Conservation (phyloP, 2,888 invertebrate genomes). For the Aphidius colemani region DNA sequence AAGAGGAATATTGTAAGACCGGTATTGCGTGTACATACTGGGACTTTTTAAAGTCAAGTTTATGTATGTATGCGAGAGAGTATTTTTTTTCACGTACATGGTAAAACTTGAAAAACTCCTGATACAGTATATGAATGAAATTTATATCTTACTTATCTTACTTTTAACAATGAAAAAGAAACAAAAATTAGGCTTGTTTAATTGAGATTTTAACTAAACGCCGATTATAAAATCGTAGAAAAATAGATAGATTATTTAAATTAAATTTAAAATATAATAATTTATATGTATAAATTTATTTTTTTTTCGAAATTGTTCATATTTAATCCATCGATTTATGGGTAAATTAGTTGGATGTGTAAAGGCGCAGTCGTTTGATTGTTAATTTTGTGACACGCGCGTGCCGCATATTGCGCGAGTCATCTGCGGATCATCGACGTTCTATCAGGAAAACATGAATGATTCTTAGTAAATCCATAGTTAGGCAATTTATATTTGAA, state of each 20-base stretch:
- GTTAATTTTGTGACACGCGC: conserved; percentile 34
- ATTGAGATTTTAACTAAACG: too few relatives aligned
- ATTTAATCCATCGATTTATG: too few relatives aligned
- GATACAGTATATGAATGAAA: background rate
- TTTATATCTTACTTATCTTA: too few relatives aligned
- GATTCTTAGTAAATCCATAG: background rate
- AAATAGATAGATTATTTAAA: too few relatives aligned
- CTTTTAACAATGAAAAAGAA: too few relatives aligned
- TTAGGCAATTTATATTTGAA: background rate
- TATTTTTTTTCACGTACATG: conserved; percentile 3
- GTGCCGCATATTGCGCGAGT: conserved; percentile 54
- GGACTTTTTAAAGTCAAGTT: background rate
- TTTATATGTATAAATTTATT: too few relatives aligned
- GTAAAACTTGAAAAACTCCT: conserved; percentile 9
- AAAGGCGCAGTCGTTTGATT: conserved; percentile 7
- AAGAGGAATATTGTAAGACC: conserved; percentile 43
- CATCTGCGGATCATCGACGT: conserved; percentile 55
- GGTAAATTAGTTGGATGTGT: too few relatives aligned
- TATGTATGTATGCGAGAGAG: too few relatives aligned
- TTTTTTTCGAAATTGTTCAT: too few relatives aligned
- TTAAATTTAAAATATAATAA: too few relatives aligned
- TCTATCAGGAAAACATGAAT: conserved; percentile 45
- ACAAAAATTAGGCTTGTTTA: too few relatives aligned
- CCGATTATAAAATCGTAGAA: too few relatives aligned
- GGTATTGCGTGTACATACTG: conserved; percentile 18